Percentiles rank a stretch among this genome's conserved stretches.
These are phyloP conservation scores for Meloe dianella DNA, from an alignment of 2,888 invertebrate genomes.

Conservation along the genomic window DNA sequence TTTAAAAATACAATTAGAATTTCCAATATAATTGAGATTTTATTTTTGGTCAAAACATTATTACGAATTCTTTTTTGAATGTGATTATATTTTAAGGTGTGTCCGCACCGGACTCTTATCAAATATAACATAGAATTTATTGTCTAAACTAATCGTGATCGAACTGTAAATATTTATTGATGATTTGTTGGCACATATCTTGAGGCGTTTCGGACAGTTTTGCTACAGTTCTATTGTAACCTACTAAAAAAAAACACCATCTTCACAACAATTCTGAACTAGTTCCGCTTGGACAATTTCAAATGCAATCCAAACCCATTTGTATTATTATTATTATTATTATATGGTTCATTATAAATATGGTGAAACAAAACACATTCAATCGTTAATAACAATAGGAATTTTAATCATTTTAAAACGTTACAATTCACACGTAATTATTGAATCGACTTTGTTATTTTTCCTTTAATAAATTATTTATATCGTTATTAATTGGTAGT, in stretches of 20 bases:
- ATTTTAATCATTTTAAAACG: background rate
- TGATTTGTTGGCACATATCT: conserved; percentile 39
- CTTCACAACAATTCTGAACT: conserved; percentile 22
- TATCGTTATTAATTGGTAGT: background rate
- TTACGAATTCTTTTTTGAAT: background rate
- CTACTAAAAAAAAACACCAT: conserved; percentile 36
- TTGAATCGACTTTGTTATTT: too few relatives aligned
- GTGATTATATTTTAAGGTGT: background rate
- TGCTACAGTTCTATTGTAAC: conserved; percentile 38
- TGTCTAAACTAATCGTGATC: conserved; percentile 11
- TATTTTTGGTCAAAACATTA: too few relatives aligned
- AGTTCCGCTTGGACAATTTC: conserved; percentile 29
- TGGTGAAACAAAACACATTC: too few relatives aligned
- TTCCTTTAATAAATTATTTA: background rate
- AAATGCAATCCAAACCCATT: background rate
- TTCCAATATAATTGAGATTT: too few relatives aligned
- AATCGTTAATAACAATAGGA: background rate
- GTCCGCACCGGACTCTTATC: too few relatives aligned
- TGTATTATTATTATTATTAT: background rate
- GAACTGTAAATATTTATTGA: conserved; percentile 28
- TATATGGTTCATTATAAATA: too few relatives aligned
- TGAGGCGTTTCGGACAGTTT: conserved; percentile 32
- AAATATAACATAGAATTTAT: background rate
- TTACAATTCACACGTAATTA: background rate
- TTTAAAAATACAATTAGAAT: too few relatives aligned